Evolutionary conservation across 2,797 vertebrate genomes (phyloP).

Genomic region (Toxotes lorentzi): DNA sequence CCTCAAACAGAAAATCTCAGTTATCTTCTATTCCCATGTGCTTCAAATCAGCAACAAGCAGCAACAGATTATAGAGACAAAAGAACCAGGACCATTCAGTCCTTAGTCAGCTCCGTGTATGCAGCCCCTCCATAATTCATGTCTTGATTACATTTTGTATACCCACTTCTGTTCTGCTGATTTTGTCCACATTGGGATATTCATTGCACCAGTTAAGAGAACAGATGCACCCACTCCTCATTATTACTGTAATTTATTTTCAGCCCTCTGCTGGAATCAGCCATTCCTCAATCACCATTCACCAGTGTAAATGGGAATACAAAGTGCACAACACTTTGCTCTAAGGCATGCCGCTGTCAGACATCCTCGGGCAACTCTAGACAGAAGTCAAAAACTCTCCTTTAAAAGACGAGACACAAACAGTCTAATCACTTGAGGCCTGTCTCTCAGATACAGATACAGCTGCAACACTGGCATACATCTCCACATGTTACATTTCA

Average conservation of each 20-base stretch:
- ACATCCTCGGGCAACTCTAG: neutral
- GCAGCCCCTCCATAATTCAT: conserved; percentile 3
- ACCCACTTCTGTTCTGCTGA: neutral
- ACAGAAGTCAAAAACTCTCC: neutral
- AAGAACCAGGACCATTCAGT: neutral
- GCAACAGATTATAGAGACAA: neutral
- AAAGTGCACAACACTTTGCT: neutral
- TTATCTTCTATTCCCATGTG: neutral
- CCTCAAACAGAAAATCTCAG: neutral
- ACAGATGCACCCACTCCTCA: neutral
- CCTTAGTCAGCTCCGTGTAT: neutral
- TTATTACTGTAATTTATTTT: neutral
- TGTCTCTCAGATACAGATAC: neutral
- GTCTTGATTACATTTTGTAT: neutral
- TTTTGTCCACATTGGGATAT: neutral
- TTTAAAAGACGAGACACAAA: conserved; percentile 4
- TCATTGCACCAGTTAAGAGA: neutral
- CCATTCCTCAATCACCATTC: neutral
- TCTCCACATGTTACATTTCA: neutral
- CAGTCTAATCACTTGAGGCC: neutral
- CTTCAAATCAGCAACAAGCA: conserved; percentile 7
- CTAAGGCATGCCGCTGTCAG: neutral
- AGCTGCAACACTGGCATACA: neutral
- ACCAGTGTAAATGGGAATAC: neutral
- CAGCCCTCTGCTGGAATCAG: neutral